Percentiles rank a stretch among this genome's conserved stretches.
These are phyloP conservation scores for Phaonia tiefii DNA, from an alignment of 2,888 invertebrate genomes.

Conservation along the genomic window DNA sequence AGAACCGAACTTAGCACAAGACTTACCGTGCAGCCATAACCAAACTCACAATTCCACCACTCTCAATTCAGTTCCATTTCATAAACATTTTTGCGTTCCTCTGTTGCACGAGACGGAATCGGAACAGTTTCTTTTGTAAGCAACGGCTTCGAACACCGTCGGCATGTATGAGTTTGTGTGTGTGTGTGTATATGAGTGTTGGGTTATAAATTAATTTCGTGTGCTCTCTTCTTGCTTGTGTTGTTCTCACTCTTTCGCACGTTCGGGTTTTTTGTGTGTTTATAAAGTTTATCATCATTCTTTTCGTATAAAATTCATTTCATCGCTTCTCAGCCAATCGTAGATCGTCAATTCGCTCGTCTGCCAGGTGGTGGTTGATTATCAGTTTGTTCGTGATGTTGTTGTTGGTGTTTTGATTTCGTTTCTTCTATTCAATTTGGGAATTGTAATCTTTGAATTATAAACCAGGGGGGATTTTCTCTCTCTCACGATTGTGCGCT, in stretches of 20 bases:
- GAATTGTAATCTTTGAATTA: conserved; percentile 73
- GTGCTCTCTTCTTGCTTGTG: conserved; percentile 35
- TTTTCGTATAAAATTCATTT: conserved; percentile 62
- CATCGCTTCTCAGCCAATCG: conserved; percentile 72
- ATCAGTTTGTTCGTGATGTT: conserved; percentile 10
- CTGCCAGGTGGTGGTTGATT: conserved; percentile 72
- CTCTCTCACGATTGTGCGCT: conserved; percentile 46
- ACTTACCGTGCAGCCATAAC: too few relatives aligned
- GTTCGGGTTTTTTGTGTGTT: conserved; percentile 25
- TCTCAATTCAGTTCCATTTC: too few relatives aligned
- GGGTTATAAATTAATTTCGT: conserved; percentile 46
- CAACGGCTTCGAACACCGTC: too few relatives aligned
- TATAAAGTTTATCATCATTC: conserved; percentile 44
- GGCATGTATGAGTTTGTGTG: not conserved
- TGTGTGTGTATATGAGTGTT: conserved; percentile 4
- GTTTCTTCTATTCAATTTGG: conserved; percentile 56
- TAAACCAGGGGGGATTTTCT: conserved; percentile 23
- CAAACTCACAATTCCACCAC: too few relatives aligned
- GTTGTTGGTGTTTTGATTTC: conserved; percentile 49
- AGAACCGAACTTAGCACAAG: too few relatives aligned
- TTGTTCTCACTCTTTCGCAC: conserved; percentile 27
- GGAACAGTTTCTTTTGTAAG: too few relatives aligned
- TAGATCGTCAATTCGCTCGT: conserved; percentile 68
- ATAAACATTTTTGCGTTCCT: too few relatives aligned
- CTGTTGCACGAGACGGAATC: too few relatives aligned